These are phyloP conservation scores for Orchesella flavescens DNA, from an alignment of 2,888 invertebrate species.

Conservation along the genomic window DNA sequence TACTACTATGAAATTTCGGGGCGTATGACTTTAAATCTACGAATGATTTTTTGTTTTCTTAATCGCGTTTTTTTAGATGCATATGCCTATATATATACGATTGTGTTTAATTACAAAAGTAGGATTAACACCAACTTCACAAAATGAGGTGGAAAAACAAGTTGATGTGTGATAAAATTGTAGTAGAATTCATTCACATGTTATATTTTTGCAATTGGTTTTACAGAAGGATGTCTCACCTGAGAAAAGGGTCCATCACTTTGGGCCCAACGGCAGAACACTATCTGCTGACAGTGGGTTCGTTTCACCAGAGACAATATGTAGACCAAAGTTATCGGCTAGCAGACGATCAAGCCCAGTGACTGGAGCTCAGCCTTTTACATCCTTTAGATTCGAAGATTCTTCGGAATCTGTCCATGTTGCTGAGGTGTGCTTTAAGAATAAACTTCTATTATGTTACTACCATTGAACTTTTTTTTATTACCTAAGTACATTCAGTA, in stretches of 20 bases:
- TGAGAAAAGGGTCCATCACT: constrained; percentile 21
- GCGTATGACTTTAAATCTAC: too few species aligned
- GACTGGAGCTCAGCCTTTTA: background rate
- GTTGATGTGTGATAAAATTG: too few species aligned
- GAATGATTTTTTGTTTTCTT: too few species aligned
- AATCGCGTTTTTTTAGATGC: too few species aligned
- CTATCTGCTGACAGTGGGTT: constrained; percentile 45
- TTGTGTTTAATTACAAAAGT: too few species aligned
- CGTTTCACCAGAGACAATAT: constrained; percentile 57
- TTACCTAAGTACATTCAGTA: too few species aligned
- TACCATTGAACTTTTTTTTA: too few species aligned
- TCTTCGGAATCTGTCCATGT: constrained; percentile 17
- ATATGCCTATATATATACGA: too few species aligned
- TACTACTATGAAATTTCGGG: too few species aligned
- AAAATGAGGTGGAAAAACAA: too few species aligned
- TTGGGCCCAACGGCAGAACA: constrained; percentile 36
- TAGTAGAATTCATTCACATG: too few species aligned
- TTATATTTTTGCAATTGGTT: background rate
- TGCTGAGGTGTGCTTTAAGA: constrained; percentile 23
- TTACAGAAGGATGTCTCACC: constrained; percentile 36
- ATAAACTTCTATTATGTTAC: background rate
- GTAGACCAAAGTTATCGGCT: constrained; percentile 40
- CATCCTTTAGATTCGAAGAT: constrained; percentile 48
- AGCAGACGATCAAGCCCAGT: constrained; percentile 40
- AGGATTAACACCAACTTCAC: too few species aligned